Conservation (phyloP, 92 coral and sea anemone genomes). For the Zoanthus sociatus region DNA sequence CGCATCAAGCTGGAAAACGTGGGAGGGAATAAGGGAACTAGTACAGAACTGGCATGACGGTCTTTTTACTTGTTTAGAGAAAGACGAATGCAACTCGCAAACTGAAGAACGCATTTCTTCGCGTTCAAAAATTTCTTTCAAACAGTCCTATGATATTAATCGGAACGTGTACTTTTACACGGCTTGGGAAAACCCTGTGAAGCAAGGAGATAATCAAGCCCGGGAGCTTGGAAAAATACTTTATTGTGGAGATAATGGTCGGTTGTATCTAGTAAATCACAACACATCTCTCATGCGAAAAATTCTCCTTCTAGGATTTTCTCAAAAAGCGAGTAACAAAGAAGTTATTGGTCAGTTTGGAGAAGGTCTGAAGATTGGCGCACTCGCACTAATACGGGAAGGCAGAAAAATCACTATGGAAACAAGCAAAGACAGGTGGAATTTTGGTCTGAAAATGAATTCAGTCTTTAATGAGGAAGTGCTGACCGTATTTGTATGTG, state of each 20-base stretch:
- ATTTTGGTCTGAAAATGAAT: slow-evolving; percentile 54
- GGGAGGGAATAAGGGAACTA: slow-evolving; percentile 67
- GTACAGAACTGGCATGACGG: slow-evolving; percentile 75
- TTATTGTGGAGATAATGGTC: slow-evolving; percentile 28
- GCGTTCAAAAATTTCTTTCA: slow-evolving; percentile 10
- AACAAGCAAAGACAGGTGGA: slow-evolving; percentile 66
- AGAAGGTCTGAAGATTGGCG: slow-evolving; percentile 69
- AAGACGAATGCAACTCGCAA: not conserved
- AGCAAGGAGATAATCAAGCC: not conserved
- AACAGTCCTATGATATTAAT: not conserved
- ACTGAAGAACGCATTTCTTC: not conserved
- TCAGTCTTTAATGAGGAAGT: slow-evolving; percentile 63
- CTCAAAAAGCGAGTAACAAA: slow-evolving; percentile 61
- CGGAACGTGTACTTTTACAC: slow-evolving; percentile 1
- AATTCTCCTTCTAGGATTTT: slow-evolving; percentile 63
- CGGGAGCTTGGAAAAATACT: slow-evolving; percentile 55
- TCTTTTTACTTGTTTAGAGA: slow-evolving; percentile 53
- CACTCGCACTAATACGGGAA: slow-evolving; percentile 63
- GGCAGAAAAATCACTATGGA: slow-evolving; percentile 65
- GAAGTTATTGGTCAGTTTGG: slow-evolving; percentile 73
- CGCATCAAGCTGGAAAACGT: slow-evolving; percentile 62
- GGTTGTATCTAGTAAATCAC: slow-evolving; percentile 51
- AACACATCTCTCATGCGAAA: slow-evolving; percentile 57
- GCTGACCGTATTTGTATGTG: slow-evolving; percentile 58
- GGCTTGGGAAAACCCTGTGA: not conserved